These are phyloP conservation scores for Sycophaga agraensis DNA, from an alignment of 1,140 invertebrate species.

Conservation along the genomic window DNA sequence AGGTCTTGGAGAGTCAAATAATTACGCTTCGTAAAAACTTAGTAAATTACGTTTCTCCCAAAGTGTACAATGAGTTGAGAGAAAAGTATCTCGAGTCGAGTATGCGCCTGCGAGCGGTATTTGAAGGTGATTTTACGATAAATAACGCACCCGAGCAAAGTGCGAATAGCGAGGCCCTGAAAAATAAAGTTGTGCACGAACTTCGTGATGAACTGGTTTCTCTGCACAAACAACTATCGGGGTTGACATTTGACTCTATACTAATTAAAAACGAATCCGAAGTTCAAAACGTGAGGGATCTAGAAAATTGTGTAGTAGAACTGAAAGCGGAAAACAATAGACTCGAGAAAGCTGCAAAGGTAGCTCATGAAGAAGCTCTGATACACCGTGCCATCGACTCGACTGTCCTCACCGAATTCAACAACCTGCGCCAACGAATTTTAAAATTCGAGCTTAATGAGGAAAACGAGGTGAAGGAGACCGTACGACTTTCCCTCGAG, in stretches of 20 bases:
- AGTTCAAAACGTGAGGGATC: not conserved
- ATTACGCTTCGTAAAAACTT: conserved; percentile 41
- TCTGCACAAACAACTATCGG: conserved; percentile 13
- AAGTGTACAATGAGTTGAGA: conserved; percentile 42
- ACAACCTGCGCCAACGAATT: conserved; percentile 66
- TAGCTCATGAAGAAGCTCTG: conserved; percentile 47
- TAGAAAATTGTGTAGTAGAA: conserved; percentile 27
- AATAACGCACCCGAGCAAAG: conserved; percentile 11
- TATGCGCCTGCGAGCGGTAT: conserved; percentile 44
- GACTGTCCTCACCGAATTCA: conserved; percentile 56
- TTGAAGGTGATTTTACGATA: conserved; percentile 38
- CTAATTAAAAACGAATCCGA: too few species aligned
- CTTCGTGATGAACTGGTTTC: conserved; percentile 11
- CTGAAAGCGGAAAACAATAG: conserved; percentile 38
- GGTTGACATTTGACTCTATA: too few species aligned
- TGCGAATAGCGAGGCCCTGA: not conserved
- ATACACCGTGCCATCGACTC: conserved; percentile 43
- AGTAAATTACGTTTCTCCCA: conserved; percentile 40
- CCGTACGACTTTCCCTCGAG: conserved; percentile 56
- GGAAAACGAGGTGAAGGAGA: conserved; percentile 66
- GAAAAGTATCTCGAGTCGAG: conserved; percentile 46
- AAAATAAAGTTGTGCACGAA: not conserved
- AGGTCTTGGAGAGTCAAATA: conserved; percentile 41
- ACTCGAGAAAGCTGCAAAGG: conserved; percentile 41
- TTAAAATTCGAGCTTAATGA: conserved; percentile 50